Evolutionary conservation across 2,797 vertebrate species (phyloP), one percentile per base, ranked within the genome.

Genomic region (Rhabdomys pumilio): DNA sequence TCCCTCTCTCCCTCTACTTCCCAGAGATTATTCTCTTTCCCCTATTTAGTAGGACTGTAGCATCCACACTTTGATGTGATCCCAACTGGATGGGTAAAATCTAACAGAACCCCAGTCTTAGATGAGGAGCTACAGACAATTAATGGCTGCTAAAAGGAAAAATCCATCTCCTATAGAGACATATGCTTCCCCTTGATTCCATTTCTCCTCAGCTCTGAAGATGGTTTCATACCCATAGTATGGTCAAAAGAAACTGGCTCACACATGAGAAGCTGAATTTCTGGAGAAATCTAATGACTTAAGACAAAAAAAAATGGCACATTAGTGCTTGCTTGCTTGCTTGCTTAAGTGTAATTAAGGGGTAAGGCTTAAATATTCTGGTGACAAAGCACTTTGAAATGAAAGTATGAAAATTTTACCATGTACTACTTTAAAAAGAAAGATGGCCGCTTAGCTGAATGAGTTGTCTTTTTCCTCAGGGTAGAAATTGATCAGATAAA

Each of bases 361-460:
- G 20, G 34, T 26, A 89, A 93, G 31, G n/a, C 15, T 83, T 82
- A 95, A 63, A 47, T 65, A 90, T 50, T 75, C 55, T 79, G 29
- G 38, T 89, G 75, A 82, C 20, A 80, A 91, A 94, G 76, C n/a
- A 90, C 11, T 72, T 82, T 12, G 76, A 63, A 34, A 31, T 10
- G 81, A 90, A 38, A 5, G 57, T 89, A 3, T 59, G 3, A 79
- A 94, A 67, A 82, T 93, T 47, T 7, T 0, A 88, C 80, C 61
- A 85, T 34, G 3, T 75, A 67, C 79, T 88, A 73, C 75, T 57
- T 88, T 84, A 80, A 79, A 31, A 61, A 92, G 86, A 92, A 34
- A 94, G 5, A 59, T 91, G 17, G 72, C 41, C 34, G 80, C 67
- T 26, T 86, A 41, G 55, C 13, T 79, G 81, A n/a, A 85, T 79